These are phyloP conservation scores for Aurelia coerulea DNA, from an alignment of 30 jellyfish, hydroid and myxozoan species.

Conservation along the genomic window DNA sequence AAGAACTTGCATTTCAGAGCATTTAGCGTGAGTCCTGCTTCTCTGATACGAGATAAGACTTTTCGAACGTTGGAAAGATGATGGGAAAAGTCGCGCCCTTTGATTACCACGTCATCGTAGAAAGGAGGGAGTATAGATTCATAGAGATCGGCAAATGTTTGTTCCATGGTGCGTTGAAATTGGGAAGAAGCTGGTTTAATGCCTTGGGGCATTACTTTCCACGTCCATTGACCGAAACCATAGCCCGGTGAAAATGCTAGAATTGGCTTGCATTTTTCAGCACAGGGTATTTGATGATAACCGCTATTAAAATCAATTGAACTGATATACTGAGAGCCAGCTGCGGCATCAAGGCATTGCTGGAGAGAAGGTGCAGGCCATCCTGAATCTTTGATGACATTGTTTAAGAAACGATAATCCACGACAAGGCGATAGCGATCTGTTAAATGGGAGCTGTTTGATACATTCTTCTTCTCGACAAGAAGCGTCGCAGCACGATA, in stretches of 20 bases:
- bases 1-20: constrained; percentile 7
- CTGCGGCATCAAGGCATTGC: constrained; percentile 51
- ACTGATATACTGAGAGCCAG: constrained; percentile 32
- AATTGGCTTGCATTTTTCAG: constrained; percentile 1
- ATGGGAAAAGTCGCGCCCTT: too few species aligned
- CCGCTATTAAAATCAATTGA: constrained; percentile 38
- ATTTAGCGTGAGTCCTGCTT: constrained; percentile 8
- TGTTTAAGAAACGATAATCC: constrained; percentile 46
- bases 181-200: too few species aligned
- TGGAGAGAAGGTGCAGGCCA: constrained; percentile 62
- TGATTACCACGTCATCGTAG: too few species aligned
- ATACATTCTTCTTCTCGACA: constrained; percentile 35
- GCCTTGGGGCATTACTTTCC: too few species aligned
- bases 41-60: constrained; percentile 6
- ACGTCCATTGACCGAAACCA: too few species aligned
- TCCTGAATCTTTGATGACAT: constrained; percentile 50
- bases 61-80: too few species aligned
- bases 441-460: constrained; percentile 36
- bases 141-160: too few species aligned
- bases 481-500: constrained; percentile 51
- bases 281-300: constrained; percentile 27
- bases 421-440: constrained; percentile 44
- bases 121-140: too few species aligned
- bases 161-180: too few species aligned
- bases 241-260: too few species aligned